Evolutionary conservation across 2,888 invertebrate species (phyloP), one percentile per base, ranked within the genome.

Genomic region (Hemistola chrysoprasaria): DNA sequence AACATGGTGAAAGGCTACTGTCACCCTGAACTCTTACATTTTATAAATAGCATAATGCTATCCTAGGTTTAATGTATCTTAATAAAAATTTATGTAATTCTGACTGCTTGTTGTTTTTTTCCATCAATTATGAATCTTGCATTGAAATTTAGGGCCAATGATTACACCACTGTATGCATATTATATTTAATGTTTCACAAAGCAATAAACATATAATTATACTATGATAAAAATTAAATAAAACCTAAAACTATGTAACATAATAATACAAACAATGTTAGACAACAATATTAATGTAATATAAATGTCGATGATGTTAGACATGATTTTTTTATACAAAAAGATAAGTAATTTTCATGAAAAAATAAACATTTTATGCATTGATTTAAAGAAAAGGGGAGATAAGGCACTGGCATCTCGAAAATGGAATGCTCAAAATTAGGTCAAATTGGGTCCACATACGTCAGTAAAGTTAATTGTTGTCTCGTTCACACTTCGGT

Each of bases 61-160:
- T 54, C 56, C 50, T 63, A 61, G 56, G 35, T 65, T 45, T 64
- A 59, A 36, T 42, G 36, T 46, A 40, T 37, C 35, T 26, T 40
- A 44, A 39, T 36, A 44, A 26, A 40, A 38, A 37, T 23, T 25
- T 40, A n/a, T n/a, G n/a, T 30, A 11, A 37, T 24, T 30, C 4
- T 7, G 7, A 11, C 24, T 26, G 23, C n/a, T 35, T 34, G 40
- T 35, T 9, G 22, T 32, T 32, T 32, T 7, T 6, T 16, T 10
- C 26, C 3, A 9, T n/a, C 9, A 26, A 9, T 21, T n/a, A 7
- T 25, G 22, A 31, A 31, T 31, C n/a, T n/a, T n/a, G n/a, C n/a
- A n/a, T 16, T 16, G 16, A 16, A 31, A 22, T 11, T 31, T 9
- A 31, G 1, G n/a, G 4, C 6, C 8, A 24, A 23, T 5, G 1